phyloP scores from a whole-genome alignment of 2,113 vertebrate species.

The Ahaetulla prasina region DNA sequence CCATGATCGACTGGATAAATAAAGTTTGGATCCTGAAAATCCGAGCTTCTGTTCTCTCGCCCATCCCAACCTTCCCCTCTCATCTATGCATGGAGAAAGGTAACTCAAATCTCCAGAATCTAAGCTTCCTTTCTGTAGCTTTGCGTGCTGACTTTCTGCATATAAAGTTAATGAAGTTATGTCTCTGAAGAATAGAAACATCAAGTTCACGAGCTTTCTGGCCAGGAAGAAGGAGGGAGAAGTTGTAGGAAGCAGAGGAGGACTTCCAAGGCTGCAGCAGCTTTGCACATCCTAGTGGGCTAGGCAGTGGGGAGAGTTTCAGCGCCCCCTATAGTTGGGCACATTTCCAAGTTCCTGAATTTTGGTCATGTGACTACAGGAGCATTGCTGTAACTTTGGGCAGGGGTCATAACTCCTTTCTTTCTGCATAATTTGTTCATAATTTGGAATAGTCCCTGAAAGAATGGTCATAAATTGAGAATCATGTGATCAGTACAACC shows the following conservation, averaged over 20 bases:
- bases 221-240: neutral
- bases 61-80: neutral
- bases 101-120: neutral
- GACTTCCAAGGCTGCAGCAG: neutral
- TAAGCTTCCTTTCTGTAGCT: neutral
- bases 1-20: neutral
- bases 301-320: neutral
- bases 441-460: neutral
- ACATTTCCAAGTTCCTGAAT: neutral
- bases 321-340: neutral
- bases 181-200: neutral
- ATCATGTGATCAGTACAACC: neutral
- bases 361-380: neutral
- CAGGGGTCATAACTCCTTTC: neutral
- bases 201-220: neutral
- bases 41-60: neutral
- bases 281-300: neutral
- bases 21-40: neutral
- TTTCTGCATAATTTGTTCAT: neutral
- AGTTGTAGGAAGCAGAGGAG: neutral
- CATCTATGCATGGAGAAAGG: neutral
- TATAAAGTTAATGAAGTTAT: neutral
- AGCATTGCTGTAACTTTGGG: neutral
- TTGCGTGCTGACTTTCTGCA: neutral
- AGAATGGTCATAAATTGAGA: neutral